A percentile compares a stretch with the other conserved stretches of the same genome.
Evolutionary conservation across 37 sponge, comb jelly and placozoan species (phyloP).

Genomic region (Hormiphora californensis): DNA sequence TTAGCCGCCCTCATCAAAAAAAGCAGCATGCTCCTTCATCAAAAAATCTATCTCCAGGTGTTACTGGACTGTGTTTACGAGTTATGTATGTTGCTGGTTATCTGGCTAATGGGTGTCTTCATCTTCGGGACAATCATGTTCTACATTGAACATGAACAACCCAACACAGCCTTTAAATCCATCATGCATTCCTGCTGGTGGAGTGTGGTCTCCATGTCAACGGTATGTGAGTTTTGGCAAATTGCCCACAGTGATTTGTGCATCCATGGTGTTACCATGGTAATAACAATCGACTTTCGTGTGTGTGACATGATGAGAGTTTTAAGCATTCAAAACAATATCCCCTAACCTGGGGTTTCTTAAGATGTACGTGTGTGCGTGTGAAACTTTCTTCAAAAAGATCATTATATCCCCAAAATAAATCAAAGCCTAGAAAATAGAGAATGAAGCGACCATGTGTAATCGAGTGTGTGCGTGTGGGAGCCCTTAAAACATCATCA

Average conservation of each 20-base stretch:
- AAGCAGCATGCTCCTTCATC: not conserved
- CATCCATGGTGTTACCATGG: too few species aligned
- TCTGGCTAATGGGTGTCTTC: conserved; percentile 52
- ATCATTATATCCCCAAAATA: too few species aligned
- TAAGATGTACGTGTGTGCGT: too few species aligned
- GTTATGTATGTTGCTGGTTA: conserved; percentile 30
- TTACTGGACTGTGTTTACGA: conserved; percentile 44
- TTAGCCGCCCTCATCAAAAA: not conserved
- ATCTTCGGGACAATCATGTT: conserved; percentile 52
- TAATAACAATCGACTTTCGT: too few species aligned
- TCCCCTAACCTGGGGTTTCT: too few species aligned
- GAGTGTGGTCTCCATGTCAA: conserved; percentile 55
- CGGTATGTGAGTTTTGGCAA: not conserved
- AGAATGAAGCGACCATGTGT: too few species aligned
- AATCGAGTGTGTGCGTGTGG: too few species aligned
- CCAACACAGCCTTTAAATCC: not conserved
- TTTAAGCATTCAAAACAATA: too few species aligned
- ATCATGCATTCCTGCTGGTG: conserved; percentile 55
- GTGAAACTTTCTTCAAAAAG: too few species aligned
- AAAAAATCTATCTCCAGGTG: not conserved
- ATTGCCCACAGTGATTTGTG: not conserved
- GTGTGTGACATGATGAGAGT: too few species aligned
- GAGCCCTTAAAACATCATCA: too few species aligned
- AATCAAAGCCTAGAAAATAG: too few species aligned
- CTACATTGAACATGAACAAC: conserved; percentile 41